Base-by-base conservation (phyloP, 2,113 vertebrate species). In the Stegastes partitus region DNA sequence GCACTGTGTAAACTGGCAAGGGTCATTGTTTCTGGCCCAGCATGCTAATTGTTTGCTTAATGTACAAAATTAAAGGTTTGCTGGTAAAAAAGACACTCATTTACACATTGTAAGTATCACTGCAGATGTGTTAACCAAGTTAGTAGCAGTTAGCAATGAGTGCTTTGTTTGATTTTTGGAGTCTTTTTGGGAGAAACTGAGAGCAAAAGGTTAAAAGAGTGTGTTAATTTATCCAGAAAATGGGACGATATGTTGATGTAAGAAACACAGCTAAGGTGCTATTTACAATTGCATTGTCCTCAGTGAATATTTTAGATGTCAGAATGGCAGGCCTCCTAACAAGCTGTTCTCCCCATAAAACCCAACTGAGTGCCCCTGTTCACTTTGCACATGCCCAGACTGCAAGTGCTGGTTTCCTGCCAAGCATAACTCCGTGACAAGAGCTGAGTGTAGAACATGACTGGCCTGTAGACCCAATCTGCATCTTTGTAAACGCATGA, bases 21-120 rank as follows among this genome's bases (percentile, higher is more conserved):
- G 95, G 94, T 94, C 94, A 93, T 87, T 83, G 87, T 93, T 94
- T 95, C 94, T 68, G 94, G 94, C 93, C 92, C 95, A 93, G 92
- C 92, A 95, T 92, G 95, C 93, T 97, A 97, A 97, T 97, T 96
- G 94, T 97, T 96, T 96, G 94, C 94, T 96, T 96, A 96, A 95
- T 95, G 93, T 95, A 94, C 92, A 91, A 92, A 86, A 92, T 90
- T 92, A 93, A 85, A 93, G 94, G 95, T 94, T 95, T 79, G 92
- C 92, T 93, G 62, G 93, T 93, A 26, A 28, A 96, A 83, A 95
- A 94, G 93, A 93, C 93, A 93, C 93, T 97, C 93, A 98, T 98
- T 98, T 97, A 96, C 97, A 97, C 96, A 94, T 96, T 94, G 92
- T 91, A 83, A 96, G 95, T 94, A 89, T 94, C 95, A 91, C 89